Percentiles rank a stretch among this genome's conserved stretches.
Conservation (phyloP, 1,140 invertebrate species). For the Drosophila tani region DNA sequence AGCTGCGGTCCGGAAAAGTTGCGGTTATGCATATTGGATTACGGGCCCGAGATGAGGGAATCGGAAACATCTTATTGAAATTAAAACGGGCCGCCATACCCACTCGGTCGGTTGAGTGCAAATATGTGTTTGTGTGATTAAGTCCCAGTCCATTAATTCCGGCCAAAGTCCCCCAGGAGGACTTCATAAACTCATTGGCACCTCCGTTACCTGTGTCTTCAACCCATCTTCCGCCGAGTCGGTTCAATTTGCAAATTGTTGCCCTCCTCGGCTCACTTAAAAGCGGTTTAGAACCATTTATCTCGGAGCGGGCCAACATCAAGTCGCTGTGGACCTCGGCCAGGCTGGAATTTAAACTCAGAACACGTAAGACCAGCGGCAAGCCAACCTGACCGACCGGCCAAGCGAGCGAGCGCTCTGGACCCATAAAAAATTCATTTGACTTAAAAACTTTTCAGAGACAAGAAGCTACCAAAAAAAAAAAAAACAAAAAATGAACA, state of each 20-base stretch:
- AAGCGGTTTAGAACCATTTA: constrained; percentile 78
- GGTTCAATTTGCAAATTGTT: constrained; percentile 70
- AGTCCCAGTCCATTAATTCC: not conserved
- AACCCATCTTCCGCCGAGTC: not conserved
- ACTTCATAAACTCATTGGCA: constrained; percentile 55
- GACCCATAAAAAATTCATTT: constrained; percentile 82
- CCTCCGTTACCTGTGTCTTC: constrained; percentile 34
- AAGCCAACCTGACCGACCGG: constrained; percentile 31
- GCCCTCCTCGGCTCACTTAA: constrained; percentile 22
- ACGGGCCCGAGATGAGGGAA: not conserved
- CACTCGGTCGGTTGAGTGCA: not conserved
- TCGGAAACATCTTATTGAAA: constrained; percentile 3
- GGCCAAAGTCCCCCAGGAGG: not conserved
- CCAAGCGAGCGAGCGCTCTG: constrained; percentile 16
- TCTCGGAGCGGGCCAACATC: constrained; percentile 35
- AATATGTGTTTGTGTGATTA: constrained; percentile 12
- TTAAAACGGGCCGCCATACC: constrained; percentile 1
- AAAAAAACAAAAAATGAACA: constrained; percentile 16
- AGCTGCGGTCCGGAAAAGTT: constrained; percentile 5
- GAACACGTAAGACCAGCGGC: constrained; percentile 51
- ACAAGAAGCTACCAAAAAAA: constrained; percentile 34
- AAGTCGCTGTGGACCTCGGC: constrained; percentile 5
- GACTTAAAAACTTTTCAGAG: constrained; percentile 73
- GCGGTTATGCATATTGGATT: constrained; percentile 6
- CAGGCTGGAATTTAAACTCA: constrained; percentile 20